Evolutionary conservation across 2,113 vertebrate genomes (phyloP).

Genomic region (Anguilla japonica): DNA sequence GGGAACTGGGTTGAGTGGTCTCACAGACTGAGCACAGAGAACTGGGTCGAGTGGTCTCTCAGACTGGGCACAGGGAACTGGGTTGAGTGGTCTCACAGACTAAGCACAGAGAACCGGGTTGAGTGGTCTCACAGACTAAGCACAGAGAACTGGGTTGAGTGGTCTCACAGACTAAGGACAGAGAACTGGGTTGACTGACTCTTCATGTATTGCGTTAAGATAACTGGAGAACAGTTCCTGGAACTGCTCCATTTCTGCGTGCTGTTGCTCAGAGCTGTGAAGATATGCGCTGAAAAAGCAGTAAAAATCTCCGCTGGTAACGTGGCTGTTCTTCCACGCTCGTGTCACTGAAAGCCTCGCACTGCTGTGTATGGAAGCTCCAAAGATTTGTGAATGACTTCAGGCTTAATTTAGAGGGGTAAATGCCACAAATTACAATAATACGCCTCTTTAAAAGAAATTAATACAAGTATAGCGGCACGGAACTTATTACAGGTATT

Average conservation of each 20-base stretch:
- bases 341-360: conserved; percentile 8
- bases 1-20: neutral
- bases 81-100: neutral
- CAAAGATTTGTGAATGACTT: neutral
- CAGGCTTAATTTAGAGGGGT: neutral
- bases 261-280: neutral
- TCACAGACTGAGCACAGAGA: neutral
- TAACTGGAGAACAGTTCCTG: conserved; percentile 30
- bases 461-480: neutral
- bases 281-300: conserved; percentile 7
- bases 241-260: conserved; percentile 18
- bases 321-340: neutral
- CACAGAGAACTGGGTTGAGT: no score
- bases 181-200: neutral
- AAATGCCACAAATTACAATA: neutral
- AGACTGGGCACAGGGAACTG: neutral
- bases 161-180: neutral
- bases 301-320: conserved; percentile 15
- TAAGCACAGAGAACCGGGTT: neutral
- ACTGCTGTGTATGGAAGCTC: neutral
- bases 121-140: neutral
- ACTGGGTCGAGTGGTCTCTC: no score
- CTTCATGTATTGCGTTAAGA: conserved; percentile 29
- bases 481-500: no score
- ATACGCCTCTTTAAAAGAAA: neutral